Base-by-base conservation (phyloP, 2,797 vertebrate species). In the Lutjanus campechanus region DNA sequence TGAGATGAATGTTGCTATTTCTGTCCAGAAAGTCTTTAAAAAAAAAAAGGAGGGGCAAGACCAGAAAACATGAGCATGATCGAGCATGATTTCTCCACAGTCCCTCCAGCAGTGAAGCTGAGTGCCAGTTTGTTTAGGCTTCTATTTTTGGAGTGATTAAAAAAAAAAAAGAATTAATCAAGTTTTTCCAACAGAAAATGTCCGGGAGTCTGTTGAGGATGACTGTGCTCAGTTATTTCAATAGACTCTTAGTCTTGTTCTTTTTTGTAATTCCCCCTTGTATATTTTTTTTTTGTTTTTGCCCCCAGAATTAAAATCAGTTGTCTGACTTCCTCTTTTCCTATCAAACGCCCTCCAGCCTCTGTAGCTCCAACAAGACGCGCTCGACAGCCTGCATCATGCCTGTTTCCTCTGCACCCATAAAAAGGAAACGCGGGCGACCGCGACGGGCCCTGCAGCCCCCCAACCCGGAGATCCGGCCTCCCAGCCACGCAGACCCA, bases 401-500 rank as follows among this genome's bases (percentile, higher is more conserved):
- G 96, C 97, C 97, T 69, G 92, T 96, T 91, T 86, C 96, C 85
- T 96, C 94, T 95, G 97, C 92, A 20, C 97, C 96, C 70, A 80
- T 96, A 79, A 97, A 97, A 92, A 97, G 97, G 77, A 97, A 97
- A 87, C 96, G 98, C 67, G 98, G 98, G 9, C 96, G 97, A 72
- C 98, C 95, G n/a, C 95, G 97, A 73, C 96, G 97, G 92, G 95
- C 95, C 63, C 94, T 97, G 89, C 97, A 96, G 88, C 95, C 96
- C 77, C 96, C 97, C 72, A 97, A 97, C 91, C 96, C 96, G 11
- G 97, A 97, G 91, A 96, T 97, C 84, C 95, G 91, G 2, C 86
- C 89, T 15, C 81, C 81, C 12, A 79, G 76, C 75, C 89, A 71
- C 0, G 55, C 40, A 93, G 96, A 97, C 84, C 94, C 85, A 29